A percentile compares a stretch with the other conserved stretches of the same genome.
phyloP scores from a whole-genome alignment of 1,140 invertebrate genomes.

The Pogonomyrmex barbatus region DNA sequence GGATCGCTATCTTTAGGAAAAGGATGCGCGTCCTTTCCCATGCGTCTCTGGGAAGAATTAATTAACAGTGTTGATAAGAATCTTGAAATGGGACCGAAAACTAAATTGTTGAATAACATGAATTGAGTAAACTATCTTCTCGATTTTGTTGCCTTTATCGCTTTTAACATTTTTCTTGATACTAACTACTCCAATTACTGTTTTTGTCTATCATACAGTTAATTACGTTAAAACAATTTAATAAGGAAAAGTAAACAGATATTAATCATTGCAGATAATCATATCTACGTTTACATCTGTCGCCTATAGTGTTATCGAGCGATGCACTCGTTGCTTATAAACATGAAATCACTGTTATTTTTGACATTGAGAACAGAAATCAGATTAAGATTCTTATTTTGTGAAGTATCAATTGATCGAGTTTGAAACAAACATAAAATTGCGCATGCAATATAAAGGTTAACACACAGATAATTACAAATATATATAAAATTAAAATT shows the following conservation, averaged over 20 bases:
- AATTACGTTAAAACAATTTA: not conserved
- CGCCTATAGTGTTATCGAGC: constrained; percentile 26
- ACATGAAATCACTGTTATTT: not conserved
- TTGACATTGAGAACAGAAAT: constrained; percentile 50
- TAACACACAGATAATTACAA: not conserved
- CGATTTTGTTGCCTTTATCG: constrained; percentile 21
- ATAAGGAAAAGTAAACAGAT: constrained; percentile 37
- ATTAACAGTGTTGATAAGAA: constrained; percentile 78
- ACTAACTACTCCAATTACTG: not conserved
- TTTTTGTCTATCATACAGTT: not conserved
- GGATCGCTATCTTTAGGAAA: constrained; percentile 74
- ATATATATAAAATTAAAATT: not conserved
- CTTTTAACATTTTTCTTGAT: not conserved
- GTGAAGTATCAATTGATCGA: not conserved
- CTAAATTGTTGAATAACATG: constrained; percentile 57
- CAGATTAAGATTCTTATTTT: constrained; percentile 16
- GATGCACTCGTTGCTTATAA: constrained; percentile 35
- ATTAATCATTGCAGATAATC: constrained; percentile 27
- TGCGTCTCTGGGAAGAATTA: constrained; percentile 75
- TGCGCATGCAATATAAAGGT: not conserved
- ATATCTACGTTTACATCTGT: not conserved
- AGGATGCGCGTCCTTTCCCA: constrained; percentile 71
- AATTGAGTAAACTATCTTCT: constrained; percentile 5
- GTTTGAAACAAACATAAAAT: not conserved
- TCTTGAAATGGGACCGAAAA: constrained; percentile 70